phyloP scores from a whole-genome alignment of 92 coral and sea anemone species.

The Plumapathes pennacea region DNA sequence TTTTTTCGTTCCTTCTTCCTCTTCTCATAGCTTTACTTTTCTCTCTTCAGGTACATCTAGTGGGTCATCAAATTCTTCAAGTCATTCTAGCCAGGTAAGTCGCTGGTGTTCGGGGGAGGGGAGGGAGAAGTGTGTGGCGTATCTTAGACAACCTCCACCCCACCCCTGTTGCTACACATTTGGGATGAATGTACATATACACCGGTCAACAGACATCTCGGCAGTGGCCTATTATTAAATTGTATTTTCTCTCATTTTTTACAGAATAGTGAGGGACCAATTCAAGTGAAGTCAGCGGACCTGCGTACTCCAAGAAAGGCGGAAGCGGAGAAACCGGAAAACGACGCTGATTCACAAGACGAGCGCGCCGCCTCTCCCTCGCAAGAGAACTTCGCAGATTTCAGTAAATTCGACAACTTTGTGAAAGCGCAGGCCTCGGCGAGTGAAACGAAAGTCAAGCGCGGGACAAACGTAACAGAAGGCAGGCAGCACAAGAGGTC shows the following conservation, averaged over 20 bases:
- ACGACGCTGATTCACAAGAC: slow-evolving; percentile 27
- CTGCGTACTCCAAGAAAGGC: slow-evolving; percentile 11
- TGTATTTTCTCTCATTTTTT: background rate
- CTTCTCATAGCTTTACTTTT: no score
- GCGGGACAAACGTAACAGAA: slow-evolving; percentile 20
- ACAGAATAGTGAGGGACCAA: slow-evolving; percentile 54
- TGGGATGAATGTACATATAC: no score
- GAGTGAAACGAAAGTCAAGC: slow-evolving; percentile 13
- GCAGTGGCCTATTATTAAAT: background rate
- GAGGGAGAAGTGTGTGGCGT: background rate
- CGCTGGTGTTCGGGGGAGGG: background rate
- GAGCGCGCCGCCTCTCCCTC: slow-evolving; percentile 7
- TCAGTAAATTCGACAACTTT: slow-evolving; percentile 85
- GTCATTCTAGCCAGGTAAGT: slow-evolving; percentile 77
- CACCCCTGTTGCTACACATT: background rate
- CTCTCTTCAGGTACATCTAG: slow-evolving; percentile 37
- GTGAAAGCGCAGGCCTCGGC: slow-evolving; percentile 63
- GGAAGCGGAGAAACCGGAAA: slow-evolving; percentile 8
- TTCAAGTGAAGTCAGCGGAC: slow-evolving; percentile 23
- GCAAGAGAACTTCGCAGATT: slow-evolving; percentile 91
- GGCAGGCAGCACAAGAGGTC: slow-evolving; percentile 74
- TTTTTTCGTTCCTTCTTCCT: no score
- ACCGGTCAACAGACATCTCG: no score
- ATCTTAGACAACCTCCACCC: background rate
- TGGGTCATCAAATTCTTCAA: slow-evolving; percentile 68